Conservation (phyloP, 2,888 invertebrate species). For the Junonia oenone region DNA sequence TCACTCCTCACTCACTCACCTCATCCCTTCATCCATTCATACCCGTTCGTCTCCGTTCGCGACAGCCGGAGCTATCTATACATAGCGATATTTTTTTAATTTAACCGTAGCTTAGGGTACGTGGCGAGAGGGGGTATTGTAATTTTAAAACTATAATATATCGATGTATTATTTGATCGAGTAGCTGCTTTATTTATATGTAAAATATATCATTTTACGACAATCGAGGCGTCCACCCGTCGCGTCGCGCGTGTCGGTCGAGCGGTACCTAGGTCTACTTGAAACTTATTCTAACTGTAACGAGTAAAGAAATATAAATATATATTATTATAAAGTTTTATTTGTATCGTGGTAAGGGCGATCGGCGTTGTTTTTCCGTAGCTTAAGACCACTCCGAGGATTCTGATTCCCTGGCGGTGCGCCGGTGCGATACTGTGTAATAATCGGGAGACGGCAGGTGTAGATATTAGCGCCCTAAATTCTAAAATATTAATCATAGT, state of each 20-base stretch:
- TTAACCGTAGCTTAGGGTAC: constrained; percentile 14
- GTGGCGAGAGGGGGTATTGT: constrained; percentile 14
- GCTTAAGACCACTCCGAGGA: constrained; percentile 39
- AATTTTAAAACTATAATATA: not conserved
- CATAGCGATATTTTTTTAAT: constrained; percentile 9
- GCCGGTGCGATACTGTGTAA: not conserved
- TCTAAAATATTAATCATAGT: constrained; percentile 2
- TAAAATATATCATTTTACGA: not conserved
- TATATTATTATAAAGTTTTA: constrained; percentile 38
- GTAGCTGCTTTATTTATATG: constrained; percentile 3
- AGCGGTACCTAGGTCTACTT: not conserved
- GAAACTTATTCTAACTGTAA: constrained; percentile 33
- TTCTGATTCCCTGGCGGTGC: constrained; percentile 28
- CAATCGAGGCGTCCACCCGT: constrained; percentile 1
- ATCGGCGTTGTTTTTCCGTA: constrained; percentile 37
- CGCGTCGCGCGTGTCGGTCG: not conserved
- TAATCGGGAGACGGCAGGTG: constrained; percentile 1
- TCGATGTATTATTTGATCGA: constrained; percentile 2
- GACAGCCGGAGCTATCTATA: not conserved
- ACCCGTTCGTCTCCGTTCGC: not conserved
- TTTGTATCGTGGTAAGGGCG: constrained; percentile 41
- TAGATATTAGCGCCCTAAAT: constrained; percentile 18
- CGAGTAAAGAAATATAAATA: constrained; percentile 41
- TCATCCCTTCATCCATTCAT: constrained; percentile 4
- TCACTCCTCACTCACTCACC: not conserved